Base-by-base conservation (phyloP, 2,113 vertebrate genomes). In the Turnix velox region DNA sequence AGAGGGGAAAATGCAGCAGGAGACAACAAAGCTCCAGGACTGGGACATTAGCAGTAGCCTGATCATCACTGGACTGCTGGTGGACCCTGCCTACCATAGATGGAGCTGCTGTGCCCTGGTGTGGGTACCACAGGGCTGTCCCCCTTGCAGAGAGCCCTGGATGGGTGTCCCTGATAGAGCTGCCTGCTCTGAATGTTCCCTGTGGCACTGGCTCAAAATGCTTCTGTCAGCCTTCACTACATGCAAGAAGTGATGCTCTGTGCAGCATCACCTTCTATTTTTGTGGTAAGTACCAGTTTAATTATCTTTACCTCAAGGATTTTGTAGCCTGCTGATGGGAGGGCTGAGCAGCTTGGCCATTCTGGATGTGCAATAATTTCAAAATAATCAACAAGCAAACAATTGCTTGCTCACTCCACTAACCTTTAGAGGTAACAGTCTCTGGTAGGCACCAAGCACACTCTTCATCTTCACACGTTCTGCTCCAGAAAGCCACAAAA, bases 141-240 rank as follows among this genome's bases (percentile, higher is more conserved):
- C 8, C 16, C 51, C 24, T 37, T n/a, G 54, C 58, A 76, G 22
- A 54, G 5, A 86, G 25, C 52, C 67, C 61, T 63, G 72, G 14
- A 42, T 54, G 80, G 55, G 51, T 0, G 0, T 33, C 40, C 16
- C 25, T 33, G 52, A 37, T 28, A 33, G 59, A 84, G 46, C 35
- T 49, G n/a, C 48, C 61, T 43, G 88, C 58, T 84, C 71, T 75
- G 31, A 22, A 2, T 3, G 65, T 22, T 93, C 28, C 23, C 35
- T 40, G 59, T 0, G 1, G 7, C 0, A 3, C 35, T 18, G 51
- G 18, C 14, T 14, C 17, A 3, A 72, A 67, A 67, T 17, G 49
- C 24, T 80, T 39, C 30, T 76, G 25, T 25, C 6, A 5, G 30
- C 13, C 55, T 76, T 74, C 30, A 7, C 51, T 43, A 11, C 0